A percentile compares a stretch with the other conserved stretches of the same genome.
phyloP scores from a whole-genome alignment of 2,797 vertebrate species.

The Hydrocynus forskahlii region DNA sequence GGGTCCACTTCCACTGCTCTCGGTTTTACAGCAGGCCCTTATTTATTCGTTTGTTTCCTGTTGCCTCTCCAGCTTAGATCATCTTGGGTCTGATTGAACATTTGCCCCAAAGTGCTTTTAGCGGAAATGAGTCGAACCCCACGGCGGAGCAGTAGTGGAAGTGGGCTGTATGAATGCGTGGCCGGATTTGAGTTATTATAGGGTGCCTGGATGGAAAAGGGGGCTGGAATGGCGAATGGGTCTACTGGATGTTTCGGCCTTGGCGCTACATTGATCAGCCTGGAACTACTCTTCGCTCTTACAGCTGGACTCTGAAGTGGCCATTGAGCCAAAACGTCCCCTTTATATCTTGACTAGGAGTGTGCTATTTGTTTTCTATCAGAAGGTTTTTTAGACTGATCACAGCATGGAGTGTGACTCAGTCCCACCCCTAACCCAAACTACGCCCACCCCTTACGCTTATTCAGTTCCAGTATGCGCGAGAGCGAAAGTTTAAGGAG shows the following conservation, averaged over 20 bases:
- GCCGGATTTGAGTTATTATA: conserved; percentile 57
- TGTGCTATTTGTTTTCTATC: conserved; percentile 39
- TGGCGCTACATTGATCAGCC: conserved; percentile 54
- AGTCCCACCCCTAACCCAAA: neutral
- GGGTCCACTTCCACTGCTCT: conserved; percentile 62
- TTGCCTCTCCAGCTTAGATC: conserved; percentile 64
- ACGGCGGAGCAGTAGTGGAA: conserved; percentile 36
- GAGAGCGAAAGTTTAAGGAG: neutral
- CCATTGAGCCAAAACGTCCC: conserved; percentile 47
- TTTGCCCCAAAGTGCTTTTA: conserved; percentile 63
- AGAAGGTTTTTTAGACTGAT: conserved; percentile 21
- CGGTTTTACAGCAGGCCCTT: conserved; percentile 60
- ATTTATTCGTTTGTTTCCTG: conserved; percentile 66
- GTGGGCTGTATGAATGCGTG: conserved; percentile 40
- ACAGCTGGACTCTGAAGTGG: conserved; percentile 50
- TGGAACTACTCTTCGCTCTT: conserved; percentile 42
- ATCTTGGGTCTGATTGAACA: conserved; percentile 63
- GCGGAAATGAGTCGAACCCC: conserved; percentile 61
- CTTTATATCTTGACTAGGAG: conserved; percentile 40
- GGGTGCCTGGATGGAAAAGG: conserved; percentile 47
- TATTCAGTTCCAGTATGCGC: neutral
- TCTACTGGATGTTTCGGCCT: conserved; percentile 46
- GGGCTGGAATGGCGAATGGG: conserved; percentile 24
- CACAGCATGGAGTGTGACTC: conserved; percentile 26
- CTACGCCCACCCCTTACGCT: neutral